A percentile compares a stretch with the other conserved stretches of the same genome.
Evolutionary conservation across 1,140 invertebrate species (phyloP).

Genomic region (Choristoneura fumiferana): DNA sequence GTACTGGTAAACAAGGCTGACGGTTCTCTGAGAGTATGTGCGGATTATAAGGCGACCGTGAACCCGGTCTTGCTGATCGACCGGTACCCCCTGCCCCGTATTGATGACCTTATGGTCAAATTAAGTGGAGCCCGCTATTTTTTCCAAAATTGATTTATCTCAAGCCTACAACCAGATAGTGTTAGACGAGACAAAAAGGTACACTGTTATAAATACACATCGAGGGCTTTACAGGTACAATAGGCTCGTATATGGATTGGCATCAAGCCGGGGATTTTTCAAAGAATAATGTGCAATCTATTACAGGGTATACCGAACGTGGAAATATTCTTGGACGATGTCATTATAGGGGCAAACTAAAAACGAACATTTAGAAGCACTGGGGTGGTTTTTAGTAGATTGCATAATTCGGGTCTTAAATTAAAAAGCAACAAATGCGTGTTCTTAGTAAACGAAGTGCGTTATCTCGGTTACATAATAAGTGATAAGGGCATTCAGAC

Average conservation of each 20-base stretch:
- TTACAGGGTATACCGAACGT: conserved; percentile 33
- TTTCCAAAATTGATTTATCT: conserved; percentile 45
- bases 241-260: conserved; percentile 55
- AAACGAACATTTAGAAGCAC: conserved; percentile 8
- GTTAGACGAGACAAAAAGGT: conserved; percentile 42
- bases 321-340: no score
- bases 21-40: conserved; percentile 69
- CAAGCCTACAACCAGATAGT: conserved; percentile 46
- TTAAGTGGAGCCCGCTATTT: conserved; percentile 35
- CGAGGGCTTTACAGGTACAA: conserved; percentile 48
- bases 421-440: no score
- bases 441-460: background rate
- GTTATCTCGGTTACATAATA: background rate
- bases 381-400: conserved; percentile 16
- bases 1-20: no score
- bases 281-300: conserved; percentile 48
- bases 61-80: conserved; percentile 45
- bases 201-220: conserved; percentile 55
- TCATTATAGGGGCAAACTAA: conserved; percentile 16
- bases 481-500: background rate
- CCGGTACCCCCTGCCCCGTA: conserved; percentile 42
- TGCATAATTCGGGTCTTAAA: conserved; percentile 17
- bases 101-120: conserved; percentile 37
- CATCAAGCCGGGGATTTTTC: no score
- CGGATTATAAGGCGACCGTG: conserved; percentile 66